These are phyloP conservation scores for Pandemis corylana DNA, from an alignment of 2,888 invertebrate species.

Conservation along the genomic window DNA sequence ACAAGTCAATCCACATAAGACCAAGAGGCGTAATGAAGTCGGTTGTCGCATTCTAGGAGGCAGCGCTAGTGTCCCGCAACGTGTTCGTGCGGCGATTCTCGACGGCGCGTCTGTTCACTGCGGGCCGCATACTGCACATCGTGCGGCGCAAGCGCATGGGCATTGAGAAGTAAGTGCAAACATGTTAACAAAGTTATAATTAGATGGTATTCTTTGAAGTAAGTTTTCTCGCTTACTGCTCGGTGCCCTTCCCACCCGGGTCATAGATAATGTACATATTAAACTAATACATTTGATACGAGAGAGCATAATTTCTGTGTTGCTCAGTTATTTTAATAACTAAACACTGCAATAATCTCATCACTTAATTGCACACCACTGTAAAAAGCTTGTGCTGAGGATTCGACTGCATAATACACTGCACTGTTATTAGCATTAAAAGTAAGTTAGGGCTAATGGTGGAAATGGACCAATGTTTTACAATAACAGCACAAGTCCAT, in stretches of 20 bases:
- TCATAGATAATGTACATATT: too few species aligned
- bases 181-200: too few species aligned
- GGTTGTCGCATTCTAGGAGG: constrained; percentile 78
- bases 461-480: background rate
- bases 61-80: constrained; percentile 87
- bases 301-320: too few species aligned
- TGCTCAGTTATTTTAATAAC: background rate
- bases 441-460: background rate
- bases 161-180: constrained; percentile 84
- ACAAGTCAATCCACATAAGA: too few species aligned
- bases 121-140: constrained; percentile 93
- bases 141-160: constrained; percentile 88
- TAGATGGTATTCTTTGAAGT: too few species aligned
- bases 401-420: background rate
- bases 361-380: constrained; percentile 14
- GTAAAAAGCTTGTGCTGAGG: constrained; percentile 23
- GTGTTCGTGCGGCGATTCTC: constrained; percentile 88
- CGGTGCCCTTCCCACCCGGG: too few species aligned
- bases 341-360: background rate
- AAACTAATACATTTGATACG: too few species aligned
- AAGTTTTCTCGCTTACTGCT: too few species aligned
- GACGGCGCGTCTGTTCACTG: constrained; percentile 89
- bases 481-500: background rate
- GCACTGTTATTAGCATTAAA: background rate
- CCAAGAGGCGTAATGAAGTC: background rate